Conservation (phyloP, 64 coral and sea anemone genomes). For the Pocillopora damicornis region DNA sequence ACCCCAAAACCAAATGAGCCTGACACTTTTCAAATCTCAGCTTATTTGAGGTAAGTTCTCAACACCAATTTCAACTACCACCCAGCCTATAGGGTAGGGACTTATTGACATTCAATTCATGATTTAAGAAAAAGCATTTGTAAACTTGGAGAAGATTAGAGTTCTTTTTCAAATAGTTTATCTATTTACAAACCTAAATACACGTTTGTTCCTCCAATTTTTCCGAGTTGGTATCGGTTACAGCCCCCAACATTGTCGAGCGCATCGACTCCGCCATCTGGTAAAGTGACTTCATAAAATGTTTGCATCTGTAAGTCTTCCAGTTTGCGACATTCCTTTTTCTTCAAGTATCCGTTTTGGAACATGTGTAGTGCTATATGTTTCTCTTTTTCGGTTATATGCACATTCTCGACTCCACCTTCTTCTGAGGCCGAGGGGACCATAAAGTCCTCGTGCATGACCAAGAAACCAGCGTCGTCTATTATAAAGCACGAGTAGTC, state of each 20-base stretch:
- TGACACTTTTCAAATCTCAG: no score
- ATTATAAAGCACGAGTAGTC: constrained; percentile 40
- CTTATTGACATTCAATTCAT: no score
- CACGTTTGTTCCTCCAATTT: constrained; percentile 21
- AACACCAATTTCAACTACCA: no score
- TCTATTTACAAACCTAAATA: constrained; percentile 21
- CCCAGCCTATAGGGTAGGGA: no score
- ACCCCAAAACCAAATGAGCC: no score
- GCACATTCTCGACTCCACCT: constrained; percentile 10
- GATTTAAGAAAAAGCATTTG: no score
- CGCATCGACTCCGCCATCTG: not conserved
- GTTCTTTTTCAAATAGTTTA: not conserved
- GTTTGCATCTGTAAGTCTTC: not conserved
- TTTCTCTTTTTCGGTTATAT: constrained; percentile 31
- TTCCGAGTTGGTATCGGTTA: not conserved
- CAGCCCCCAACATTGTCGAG: not conserved
- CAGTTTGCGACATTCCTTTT: constrained; percentile 21
- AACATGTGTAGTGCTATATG: constrained; percentile 31
- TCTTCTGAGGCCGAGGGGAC: not conserved
- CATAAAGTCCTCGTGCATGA: constrained; percentile 39
- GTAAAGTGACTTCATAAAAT: constrained; percentile 48
- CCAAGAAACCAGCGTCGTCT: constrained; percentile 32
- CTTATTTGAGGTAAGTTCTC: no score
- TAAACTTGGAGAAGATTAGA: no score
- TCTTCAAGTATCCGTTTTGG: constrained; percentile 1